A percentile compares a stretch with the other conserved stretches of the same genome.
These are phyloP conservation scores for Caradrina kadenii DNA, from an alignment of 2,888 invertebrate species.

Conservation along the genomic window DNA sequence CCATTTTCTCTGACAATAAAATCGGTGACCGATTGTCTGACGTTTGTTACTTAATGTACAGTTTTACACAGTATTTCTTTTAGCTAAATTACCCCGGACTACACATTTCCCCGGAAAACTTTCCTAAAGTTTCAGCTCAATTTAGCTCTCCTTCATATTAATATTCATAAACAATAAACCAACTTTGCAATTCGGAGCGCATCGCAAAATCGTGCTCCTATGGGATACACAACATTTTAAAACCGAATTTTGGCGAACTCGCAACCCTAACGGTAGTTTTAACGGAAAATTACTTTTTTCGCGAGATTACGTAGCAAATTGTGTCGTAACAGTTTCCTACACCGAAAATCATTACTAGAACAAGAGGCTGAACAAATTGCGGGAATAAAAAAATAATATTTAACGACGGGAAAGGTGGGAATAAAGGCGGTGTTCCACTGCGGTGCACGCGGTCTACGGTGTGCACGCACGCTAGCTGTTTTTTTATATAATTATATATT, in stretches of 20 bases:
- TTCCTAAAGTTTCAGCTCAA: background rate
- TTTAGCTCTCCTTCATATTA: constrained; percentile 17
- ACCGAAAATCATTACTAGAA: constrained; percentile 55
- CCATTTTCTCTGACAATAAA: too few species aligned
- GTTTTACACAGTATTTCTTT: too few species aligned
- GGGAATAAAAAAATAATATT: constrained; percentile 48
- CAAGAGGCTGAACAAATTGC: constrained; percentile 52
- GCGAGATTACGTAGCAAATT: constrained; percentile 60
- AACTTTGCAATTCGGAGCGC: constrained; percentile 23
- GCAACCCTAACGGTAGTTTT: constrained; percentile 51
- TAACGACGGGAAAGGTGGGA: constrained; percentile 11
- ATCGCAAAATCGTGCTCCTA: constrained; percentile 20
- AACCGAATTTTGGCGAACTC: constrained; percentile 15
- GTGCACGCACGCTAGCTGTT: too few species aligned
- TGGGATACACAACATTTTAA: constrained; percentile 23
- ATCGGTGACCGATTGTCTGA: too few species aligned
- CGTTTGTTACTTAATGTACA: too few species aligned
- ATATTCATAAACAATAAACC: constrained; percentile 38
- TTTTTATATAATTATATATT: too few species aligned
- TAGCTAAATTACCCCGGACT: background rate
- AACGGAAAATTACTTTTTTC: constrained; percentile 60
- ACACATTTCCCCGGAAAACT: background rate
- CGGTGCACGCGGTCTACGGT: too few species aligned
- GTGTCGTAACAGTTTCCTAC: constrained; percentile 50
- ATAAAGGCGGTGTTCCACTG: background rate